These are phyloP conservation scores for Graphium colonna DNA, from an alignment of 2,888 invertebrate genomes.

Conservation along the genomic window DNA sequence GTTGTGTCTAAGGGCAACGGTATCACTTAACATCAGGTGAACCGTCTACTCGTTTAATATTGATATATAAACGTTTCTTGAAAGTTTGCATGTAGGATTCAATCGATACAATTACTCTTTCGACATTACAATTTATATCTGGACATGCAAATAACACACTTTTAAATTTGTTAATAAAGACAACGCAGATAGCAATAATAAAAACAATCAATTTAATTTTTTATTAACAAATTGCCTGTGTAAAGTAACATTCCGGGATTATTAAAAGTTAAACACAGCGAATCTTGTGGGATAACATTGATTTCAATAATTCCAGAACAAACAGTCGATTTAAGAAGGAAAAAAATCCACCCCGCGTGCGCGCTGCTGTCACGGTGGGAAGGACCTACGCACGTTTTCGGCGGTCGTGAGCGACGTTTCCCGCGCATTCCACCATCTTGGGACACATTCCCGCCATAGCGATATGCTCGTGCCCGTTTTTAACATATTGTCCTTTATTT, in stretches of 20 bases:
- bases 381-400: constrained; percentile 41
- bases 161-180: too few relatives aligned
- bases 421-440: constrained; percentile 38
- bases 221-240: too few relatives aligned
- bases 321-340: constrained; percentile 11
- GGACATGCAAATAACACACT: too few relatives aligned
- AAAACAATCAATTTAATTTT: too few relatives aligned
- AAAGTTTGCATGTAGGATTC: not conserved
- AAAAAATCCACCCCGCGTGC: constrained; percentile 13
- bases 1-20: too few relatives aligned
- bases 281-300: not conserved
- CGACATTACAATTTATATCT: too few relatives aligned
- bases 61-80: too few relatives aligned
- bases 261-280: not conserved
- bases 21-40: too few relatives aligned
- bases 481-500: constrained; percentile 55
- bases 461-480: constrained; percentile 61
- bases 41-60: too few relatives aligned
- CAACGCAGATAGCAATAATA: too few relatives aligned
- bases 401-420: constrained; percentile 35
- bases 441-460: constrained; percentile 61
- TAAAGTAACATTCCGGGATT: too few relatives aligned
- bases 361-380: constrained; percentile 36
- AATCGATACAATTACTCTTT: too few relatives aligned
- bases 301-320: not conserved